These are phyloP conservation scores for Drosophila lacteicornis DNA, from an alignment of 1,140 invertebrate species.

Conservation along the genomic window DNA sequence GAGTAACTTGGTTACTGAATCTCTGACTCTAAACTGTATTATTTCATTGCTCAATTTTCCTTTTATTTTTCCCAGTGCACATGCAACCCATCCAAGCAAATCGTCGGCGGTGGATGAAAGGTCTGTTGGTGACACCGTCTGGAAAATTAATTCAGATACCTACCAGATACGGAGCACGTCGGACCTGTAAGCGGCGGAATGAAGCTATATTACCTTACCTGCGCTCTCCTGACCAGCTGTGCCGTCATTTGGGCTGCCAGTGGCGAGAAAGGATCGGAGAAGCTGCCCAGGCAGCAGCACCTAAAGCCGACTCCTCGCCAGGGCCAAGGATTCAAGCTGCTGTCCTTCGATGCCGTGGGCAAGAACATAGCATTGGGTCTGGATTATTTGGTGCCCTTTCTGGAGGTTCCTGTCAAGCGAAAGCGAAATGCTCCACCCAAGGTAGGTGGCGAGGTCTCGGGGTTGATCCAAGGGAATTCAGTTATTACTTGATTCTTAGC, in stretches of 20 bases:
- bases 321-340: constrained; percentile 47
- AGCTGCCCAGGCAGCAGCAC: constrained; percentile 13
- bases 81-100: neutral
- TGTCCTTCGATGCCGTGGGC: constrained; percentile 69
- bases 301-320: constrained; percentile 1
- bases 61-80: constrained; percentile 6
- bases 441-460: constrained; percentile 8
- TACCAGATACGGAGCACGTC: constrained; percentile 25
- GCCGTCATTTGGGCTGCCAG: constrained; percentile 38
- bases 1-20: neutral
- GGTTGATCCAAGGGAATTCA: rapidly evolving
- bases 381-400: constrained; percentile 73
- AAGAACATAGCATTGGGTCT: constrained; percentile 67
- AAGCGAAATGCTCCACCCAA: constrained; percentile 57
- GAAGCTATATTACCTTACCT: constrained; percentile 33
- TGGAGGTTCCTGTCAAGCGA: constrained; percentile 69
- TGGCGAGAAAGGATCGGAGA: constrained; percentile 1
- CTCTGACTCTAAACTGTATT: neutral
- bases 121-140: constrained; percentile 23
- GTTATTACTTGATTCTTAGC: constrained; percentile 21
- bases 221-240: constrained; percentile 37
- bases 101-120: neutral
- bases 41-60: too few species aligned
- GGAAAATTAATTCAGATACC: constrained; percentile 40
- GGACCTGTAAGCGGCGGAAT: constrained; percentile 51